Base-by-base conservation (phyloP, 1,140 invertebrate genomes). In the Musca domestica region DNA sequence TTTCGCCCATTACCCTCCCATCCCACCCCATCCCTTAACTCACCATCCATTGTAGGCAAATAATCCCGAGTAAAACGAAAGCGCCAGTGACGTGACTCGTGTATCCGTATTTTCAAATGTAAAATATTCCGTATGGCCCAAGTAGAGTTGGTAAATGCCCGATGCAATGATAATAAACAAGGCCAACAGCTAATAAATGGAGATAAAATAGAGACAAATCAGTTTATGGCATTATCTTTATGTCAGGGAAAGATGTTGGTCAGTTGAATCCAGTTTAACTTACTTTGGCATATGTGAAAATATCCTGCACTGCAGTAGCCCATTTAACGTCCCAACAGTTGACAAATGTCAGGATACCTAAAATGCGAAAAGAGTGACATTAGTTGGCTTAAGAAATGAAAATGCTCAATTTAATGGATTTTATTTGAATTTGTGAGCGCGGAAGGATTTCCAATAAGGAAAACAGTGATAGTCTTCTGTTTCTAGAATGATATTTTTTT, bases 1-100 rank as follows among this genome's bases (percentile, higher is more conserved):
- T 12, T 54, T 54, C n/a, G n/a, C n/a, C n/a, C n/a, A n/a, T n/a
- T n/a, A n/a, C n/a, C 17, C 27, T 19, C 0, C 17, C n/a, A 27
- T 7, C 17, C 17, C n/a, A n/a, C n/a, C n/a, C n/a, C n/a, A n/a
- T n/a, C 15, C 27, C 3, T 34, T 52, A 25, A 73, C 81, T 82
- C 84, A 95, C 95, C 95, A 99, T 83, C 98, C 98, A 80, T 99
- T 98, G 85, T 99, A 99, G 15, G 98, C 97, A 84, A 99, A 99
- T 52, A 99, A 86, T 56, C 97, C 98, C 0, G 96, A 98, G 84
- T 99, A 99, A 83, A 99, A 99, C 14, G 96, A 98, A 41, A 99
- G 84, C 0, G 96, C 94, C 74, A 98, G 90, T 68, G 94, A 94
- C 19, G 94, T 95, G 7, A 98, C 88, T 80, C 94, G 91, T 19